phyloP scores from a whole-genome alignment of 2,113 vertebrate genomes.

The Syngnathus floridae region DNA sequence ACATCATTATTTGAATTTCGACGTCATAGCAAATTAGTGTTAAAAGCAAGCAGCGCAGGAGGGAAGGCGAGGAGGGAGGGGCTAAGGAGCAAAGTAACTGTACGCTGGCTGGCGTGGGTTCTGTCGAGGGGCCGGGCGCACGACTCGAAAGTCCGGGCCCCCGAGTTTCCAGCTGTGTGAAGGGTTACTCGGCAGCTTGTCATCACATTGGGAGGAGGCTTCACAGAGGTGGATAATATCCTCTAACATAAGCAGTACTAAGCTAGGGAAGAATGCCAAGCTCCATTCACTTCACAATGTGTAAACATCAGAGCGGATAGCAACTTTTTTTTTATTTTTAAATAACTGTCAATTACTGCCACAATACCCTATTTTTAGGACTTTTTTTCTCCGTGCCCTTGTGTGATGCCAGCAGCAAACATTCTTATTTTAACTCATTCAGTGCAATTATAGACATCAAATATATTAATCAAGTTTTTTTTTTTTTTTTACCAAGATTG shows the following conservation, averaged over 20 bases:
- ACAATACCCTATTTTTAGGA: neutral
- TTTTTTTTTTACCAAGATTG: too few species aligned
- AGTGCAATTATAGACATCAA: neutral
- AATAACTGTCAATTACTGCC: conserved; percentile 1
- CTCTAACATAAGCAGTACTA: conserved; percentile 29
- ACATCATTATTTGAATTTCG: neutral
- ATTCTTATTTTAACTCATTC: neutral
- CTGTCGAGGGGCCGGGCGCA: conserved; percentile 38
- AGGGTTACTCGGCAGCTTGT: conserved; percentile 61
- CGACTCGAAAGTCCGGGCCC: conserved; percentile 55
- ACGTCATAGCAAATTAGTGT: conserved; percentile 2
- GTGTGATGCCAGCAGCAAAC: neutral
- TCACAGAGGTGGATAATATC: conserved; percentile 36
- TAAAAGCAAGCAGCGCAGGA: conserved; percentile 16
- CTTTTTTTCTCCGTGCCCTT: neutral
- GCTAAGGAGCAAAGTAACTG: conserved; percentile 38
- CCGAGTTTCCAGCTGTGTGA: conserved; percentile 61
- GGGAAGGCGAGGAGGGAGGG: conserved; percentile 21
- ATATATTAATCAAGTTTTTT: neutral
- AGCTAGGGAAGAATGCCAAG: conserved; percentile 10
- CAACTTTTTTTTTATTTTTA: neutral
- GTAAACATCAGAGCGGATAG: conserved; percentile 1
- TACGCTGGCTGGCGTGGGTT: conserved; percentile 40
- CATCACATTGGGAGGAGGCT: conserved; percentile 60
- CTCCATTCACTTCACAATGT: neutral